Base-by-base conservation (phyloP, 2,797 vertebrate genomes). In the Urocyon cinereoargenteus region DNA sequence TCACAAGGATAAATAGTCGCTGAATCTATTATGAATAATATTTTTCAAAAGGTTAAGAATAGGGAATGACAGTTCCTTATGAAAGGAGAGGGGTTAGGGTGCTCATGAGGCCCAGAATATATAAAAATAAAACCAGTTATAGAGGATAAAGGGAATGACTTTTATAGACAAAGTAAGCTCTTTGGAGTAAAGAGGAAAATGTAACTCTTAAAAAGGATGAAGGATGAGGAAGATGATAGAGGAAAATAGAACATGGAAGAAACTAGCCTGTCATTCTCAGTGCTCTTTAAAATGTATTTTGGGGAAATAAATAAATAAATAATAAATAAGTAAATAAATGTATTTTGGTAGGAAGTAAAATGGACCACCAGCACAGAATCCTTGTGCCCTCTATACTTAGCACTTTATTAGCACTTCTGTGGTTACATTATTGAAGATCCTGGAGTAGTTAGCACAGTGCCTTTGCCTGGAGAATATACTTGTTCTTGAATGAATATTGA, bases 31-130 rank as follows among this genome's bases (percentile, higher is more conserved):
- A 45, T 61, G 4, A 90, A 34, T 72, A 51, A 59, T 95, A n/a
- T 36, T 96, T 93, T 95, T 94, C 34, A 85, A 59, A 93, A 95
- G 7, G 21, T 90, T 96, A 93, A 92, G 75, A 91, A 49, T 94
- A 95, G 90, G 40, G 22, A 92, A 70, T 97, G 40, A n/a, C 40
- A 57, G 15, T 79, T 97, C 36, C 62, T 88, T 91, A 51, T 93
- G 12, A 97, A 97, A 95, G 34, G 14, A 81, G 9, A 4, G 11
- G 68, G 68, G 86, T 66, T 28, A 26, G 55, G 5, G 61, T 26
- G 24, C 24, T 62, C 24, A 89, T 40, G 28, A 90, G 22, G 24
- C 62, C 34, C 75, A 88, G 59, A 83, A 81, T 88, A 88, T 36
- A 2, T 72, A 95, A 91, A 95, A 94, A 75, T 73, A 91, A 96